These are phyloP conservation scores for Ciconia stormi DNA, from an alignment of 2,113 vertebrate genomes.

Conservation along the genomic window DNA sequence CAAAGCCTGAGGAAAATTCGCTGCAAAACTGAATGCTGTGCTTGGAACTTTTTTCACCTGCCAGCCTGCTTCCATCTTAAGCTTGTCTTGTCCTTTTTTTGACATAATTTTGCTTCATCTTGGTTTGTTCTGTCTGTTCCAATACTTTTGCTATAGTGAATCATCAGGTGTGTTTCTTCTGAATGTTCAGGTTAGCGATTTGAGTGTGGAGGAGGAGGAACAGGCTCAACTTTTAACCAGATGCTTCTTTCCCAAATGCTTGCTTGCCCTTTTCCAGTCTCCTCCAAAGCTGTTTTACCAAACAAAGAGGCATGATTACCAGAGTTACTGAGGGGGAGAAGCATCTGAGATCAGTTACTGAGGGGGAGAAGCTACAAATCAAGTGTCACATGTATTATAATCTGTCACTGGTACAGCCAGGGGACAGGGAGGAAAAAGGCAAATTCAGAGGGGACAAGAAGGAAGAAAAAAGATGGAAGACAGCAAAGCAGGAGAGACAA, in stretches of 20 bases:
- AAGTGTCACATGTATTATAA: not conserved
- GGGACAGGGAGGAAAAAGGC: slow-evolving; percentile 19
- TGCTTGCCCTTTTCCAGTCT: not conserved
- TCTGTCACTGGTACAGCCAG: not conserved
- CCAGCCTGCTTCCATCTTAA: not conserved
- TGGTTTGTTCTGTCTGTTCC: not conserved
- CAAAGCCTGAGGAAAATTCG: not conserved
- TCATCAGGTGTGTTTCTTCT: not conserved
- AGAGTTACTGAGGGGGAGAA: not conserved
- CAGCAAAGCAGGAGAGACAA: slow-evolving; percentile 9
- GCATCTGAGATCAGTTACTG: not conserved
- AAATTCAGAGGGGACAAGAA: not conserved
- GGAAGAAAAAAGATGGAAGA: not conserved
- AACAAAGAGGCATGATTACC: not conserved
- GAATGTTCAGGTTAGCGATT: not conserved
- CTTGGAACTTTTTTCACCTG: not conserved
- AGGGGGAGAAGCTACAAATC: not conserved
- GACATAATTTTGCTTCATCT: not conserved
- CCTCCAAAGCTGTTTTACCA: not conserved
- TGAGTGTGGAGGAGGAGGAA: not conserved
- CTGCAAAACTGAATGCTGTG: not conserved
- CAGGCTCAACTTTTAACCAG: not conserved
- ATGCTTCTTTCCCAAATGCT: not conserved
- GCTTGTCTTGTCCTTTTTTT: not conserved
- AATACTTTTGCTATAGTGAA: not conserved